These are phyloP conservation scores for Salminus brasiliensis DNA, from an alignment of 2,113 vertebrate genomes.

Conservation along the genomic window DNA sequence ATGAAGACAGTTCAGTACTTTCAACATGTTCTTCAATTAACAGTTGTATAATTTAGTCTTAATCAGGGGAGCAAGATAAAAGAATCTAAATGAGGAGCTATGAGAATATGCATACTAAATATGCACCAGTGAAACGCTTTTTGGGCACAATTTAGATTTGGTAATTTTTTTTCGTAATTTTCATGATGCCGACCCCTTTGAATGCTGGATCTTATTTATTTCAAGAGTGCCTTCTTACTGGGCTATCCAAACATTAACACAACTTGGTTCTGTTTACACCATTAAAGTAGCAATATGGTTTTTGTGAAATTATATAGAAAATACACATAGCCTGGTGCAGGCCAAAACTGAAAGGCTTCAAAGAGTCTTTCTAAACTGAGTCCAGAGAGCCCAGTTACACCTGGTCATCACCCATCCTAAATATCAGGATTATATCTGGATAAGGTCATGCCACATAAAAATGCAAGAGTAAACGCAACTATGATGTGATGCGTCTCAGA, in stretches of 20 bases:
- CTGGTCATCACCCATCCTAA: too few species aligned
- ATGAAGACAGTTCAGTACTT: conserved; percentile 49
- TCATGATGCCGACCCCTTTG: conserved; percentile 22
- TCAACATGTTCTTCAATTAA: conserved; percentile 57
- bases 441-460: too few species aligned
- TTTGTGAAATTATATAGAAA: too few species aligned
- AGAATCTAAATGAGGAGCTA: conserved; percentile 49
- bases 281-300: background rate
- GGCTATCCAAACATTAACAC: background rate
- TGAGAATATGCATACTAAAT: conserved; percentile 35
- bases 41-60: conserved; percentile 49
- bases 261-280: background rate
- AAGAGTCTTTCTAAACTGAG: too few species aligned
- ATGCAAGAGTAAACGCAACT: too few species aligned
- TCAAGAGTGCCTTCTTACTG: background rate
- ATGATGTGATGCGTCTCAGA: too few species aligned
- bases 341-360: too few species aligned
- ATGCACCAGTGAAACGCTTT: background rate
- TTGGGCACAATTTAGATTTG: conserved; percentile 38
- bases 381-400: too few species aligned
- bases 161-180: conserved; percentile 34
- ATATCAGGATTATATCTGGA: too few species aligned
- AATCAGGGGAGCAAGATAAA: conserved; percentile 48
- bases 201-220: background rate
- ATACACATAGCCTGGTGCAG: too few species aligned